Conservation (phyloP, 2,113 vertebrate genomes). For the Tyrannus savana region DNA sequence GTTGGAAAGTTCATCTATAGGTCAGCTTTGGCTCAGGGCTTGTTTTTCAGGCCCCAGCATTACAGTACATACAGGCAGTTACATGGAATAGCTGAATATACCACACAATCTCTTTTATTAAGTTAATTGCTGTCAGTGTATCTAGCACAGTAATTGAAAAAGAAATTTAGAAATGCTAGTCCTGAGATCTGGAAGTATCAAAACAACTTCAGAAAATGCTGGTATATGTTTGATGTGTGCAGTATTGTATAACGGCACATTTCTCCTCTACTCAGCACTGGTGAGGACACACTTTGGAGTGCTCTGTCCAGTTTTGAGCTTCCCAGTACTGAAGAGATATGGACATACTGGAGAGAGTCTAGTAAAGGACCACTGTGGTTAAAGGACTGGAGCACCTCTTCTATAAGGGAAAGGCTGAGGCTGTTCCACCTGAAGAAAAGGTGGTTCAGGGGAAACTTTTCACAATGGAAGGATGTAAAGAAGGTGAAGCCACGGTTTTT, state of each 20-base stretch:
- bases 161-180: neutral
- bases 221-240: neutral
- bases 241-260: neutral
- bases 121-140: neutral
- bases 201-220: neutral
- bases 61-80: neutral
- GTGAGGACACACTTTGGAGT: neutral
- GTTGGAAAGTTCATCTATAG: too few relatives aligned
- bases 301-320: neutral
- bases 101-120: neutral
- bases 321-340: neutral
- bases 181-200: neutral
- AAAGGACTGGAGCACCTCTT: neutral
- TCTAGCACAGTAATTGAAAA: neutral
- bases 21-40: too few relatives aligned
- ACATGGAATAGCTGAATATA: neutral
- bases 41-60: too few relatives aligned
- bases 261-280: neutral
- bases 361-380: neutral
- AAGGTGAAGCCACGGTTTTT: neutral
- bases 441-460: neutral
- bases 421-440: neutral
- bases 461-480: neutral
- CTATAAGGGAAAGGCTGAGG: neutral
- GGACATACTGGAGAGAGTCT: neutral